Conservation (phyloP, 2,113 vertebrate species). For the Albula glossodonta region DNA sequence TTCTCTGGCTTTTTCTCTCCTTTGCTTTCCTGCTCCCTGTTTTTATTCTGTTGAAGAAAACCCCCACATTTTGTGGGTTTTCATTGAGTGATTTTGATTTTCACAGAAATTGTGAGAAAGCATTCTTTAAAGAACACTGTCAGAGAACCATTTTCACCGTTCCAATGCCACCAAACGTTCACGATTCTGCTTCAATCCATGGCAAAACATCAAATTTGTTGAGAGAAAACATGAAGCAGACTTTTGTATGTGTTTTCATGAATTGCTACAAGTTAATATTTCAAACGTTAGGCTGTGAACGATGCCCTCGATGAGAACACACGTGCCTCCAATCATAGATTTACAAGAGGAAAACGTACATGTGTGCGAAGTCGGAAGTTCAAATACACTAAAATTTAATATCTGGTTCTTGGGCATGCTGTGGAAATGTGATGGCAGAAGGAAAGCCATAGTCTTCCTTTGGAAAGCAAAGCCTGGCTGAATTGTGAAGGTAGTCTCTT, state of each 20-base stretch:
- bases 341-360: not conserved
- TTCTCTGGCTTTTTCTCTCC: not conserved
- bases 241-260: not conserved
- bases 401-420: not conserved
- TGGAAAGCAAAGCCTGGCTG: not conserved
- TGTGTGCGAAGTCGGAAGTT: not conserved
- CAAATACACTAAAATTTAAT: not conserved
- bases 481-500: not conserved
- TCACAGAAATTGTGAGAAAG: not conserved
- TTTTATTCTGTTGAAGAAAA: constrained; percentile 12
- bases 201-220: not conserved
- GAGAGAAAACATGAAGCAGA: not conserved
- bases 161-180: not conserved
- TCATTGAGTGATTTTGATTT: constrained; percentile 22
- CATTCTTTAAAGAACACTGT: not conserved
- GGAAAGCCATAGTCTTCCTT: not conserved
- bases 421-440: not conserved
- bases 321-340: not conserved
- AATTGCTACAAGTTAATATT: not conserved
- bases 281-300: not conserved
- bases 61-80: not conserved
- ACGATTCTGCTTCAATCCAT: not conserved
- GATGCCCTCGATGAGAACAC: not conserved
- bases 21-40: constrained; percentile 6
- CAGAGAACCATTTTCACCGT: not conserved